phyloP scores from a whole-genome alignment of 2,888 invertebrate genomes.

The Mechanitis mazaeus region DNA sequence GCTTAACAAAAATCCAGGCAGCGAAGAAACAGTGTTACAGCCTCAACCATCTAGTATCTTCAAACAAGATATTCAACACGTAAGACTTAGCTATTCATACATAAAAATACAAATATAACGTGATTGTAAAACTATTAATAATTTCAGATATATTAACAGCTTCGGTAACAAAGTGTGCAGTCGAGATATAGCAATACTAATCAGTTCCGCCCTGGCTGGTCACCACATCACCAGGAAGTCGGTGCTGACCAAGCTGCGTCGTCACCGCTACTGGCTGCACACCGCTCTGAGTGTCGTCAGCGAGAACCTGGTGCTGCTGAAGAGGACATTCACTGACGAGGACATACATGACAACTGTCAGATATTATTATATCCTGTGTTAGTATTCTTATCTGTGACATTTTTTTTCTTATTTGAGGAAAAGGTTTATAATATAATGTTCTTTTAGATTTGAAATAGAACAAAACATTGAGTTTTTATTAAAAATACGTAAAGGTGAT shows the following conservation, averaged over 20 bases:
- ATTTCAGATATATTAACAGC: slow-evolving; percentile 71
- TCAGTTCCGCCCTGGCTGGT: slow-evolving; percentile 45
- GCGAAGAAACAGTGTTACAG: slow-evolving; percentile 65
- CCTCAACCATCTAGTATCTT: slow-evolving; percentile 58
- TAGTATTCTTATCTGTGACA: slow-evolving; percentile 39
- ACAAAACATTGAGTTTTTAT: slow-evolving; percentile 43
- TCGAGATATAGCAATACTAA: slow-evolving; percentile 54
- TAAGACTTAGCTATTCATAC: slow-evolving; percentile 38
- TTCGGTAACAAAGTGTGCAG: slow-evolving; percentile 72
- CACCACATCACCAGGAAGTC: slow-evolving; percentile 25
- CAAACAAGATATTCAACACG: slow-evolving; percentile 61
- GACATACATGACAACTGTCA: slow-evolving; percentile 79
- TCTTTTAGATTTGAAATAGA: slow-evolving; percentile 49
- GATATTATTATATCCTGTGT: slow-evolving; percentile 83
- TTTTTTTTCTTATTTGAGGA: background rate
- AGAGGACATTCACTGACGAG: slow-evolving; percentile 63
- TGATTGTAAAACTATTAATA: too few relatives aligned
- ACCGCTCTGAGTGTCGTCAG: slow-evolving; percentile 77
- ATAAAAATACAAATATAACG: background rate
- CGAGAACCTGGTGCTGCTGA: slow-evolving; percentile 76
- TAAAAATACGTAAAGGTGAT: slow-evolving; percentile 38
- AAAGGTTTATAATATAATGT: background rate
- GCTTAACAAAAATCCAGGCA: slow-evolving; percentile 53
- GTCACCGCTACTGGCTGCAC: slow-evolving; percentile 81
- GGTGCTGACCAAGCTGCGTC: slow-evolving; percentile 53